These are phyloP conservation scores for Pseudachorutes palmiensis DNA, from an alignment of 1,140 invertebrate species.

Conservation along the genomic window DNA sequence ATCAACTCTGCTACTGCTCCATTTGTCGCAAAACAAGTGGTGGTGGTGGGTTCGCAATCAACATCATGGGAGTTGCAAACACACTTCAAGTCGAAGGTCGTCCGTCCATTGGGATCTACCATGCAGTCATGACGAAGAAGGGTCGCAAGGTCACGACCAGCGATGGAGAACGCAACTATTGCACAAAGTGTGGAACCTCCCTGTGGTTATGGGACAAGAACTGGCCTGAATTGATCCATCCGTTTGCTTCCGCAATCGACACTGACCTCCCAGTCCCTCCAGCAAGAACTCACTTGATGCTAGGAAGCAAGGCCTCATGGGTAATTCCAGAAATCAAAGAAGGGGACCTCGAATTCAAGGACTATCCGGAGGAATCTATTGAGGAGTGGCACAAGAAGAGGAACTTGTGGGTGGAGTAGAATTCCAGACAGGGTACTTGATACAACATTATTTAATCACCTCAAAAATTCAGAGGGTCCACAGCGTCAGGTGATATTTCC, in stretches of 20 bases:
- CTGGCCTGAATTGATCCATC: constrained; percentile 18
- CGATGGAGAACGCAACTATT: constrained; percentile 12
- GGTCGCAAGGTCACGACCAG: background rate
- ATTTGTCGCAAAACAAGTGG: constrained; percentile 17
- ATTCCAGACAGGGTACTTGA: too few relatives aligned
- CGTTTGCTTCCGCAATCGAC: constrained; percentile 21
- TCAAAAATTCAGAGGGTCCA: too few relatives aligned
- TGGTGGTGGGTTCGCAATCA: constrained; percentile 19
- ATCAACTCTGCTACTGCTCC: constrained; percentile 20
- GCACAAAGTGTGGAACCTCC: constrained; percentile 5
- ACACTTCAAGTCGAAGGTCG: constrained; percentile 9
- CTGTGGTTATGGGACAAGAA: constrained; percentile 17
- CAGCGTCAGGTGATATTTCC: too few relatives aligned
- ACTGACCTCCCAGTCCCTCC: constrained; percentile 18
- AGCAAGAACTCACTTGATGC: constrained; percentile 2
- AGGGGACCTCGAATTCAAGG: constrained; percentile 10
- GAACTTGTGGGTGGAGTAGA: constrained; percentile 19
- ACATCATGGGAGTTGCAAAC: constrained; percentile 14
- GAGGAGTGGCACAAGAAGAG: constrained; percentile 15
- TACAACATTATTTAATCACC: too few relatives aligned
- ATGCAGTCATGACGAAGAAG: background rate
- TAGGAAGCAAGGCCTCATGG: constrained; percentile 18
- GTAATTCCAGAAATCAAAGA: constrained; percentile 14
- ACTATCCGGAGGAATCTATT: constrained; percentile 17
- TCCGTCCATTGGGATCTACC: constrained; percentile 1